phyloP scores from a whole-genome alignment of 2,113 vertebrate genomes.

The Callorhinus ursinus region DNA sequence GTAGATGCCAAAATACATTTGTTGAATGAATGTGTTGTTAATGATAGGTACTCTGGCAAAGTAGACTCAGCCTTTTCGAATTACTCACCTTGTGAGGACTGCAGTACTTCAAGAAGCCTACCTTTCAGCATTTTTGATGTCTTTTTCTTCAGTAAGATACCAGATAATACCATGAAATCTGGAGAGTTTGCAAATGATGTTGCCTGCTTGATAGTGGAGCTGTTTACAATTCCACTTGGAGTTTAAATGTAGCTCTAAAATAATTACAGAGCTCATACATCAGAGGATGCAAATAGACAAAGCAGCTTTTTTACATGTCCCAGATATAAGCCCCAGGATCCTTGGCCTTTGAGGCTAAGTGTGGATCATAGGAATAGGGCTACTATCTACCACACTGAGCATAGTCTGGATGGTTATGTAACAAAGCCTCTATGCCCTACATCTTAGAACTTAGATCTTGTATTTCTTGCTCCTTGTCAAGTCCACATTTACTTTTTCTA shows the following conservation, averaged over 20 bases:
- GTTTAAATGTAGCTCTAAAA: background rate
- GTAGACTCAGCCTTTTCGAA: background rate
- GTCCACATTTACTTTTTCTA: background rate
- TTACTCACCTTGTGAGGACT: background rate
- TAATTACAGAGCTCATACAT: background rate
- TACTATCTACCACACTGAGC: too few species aligned
- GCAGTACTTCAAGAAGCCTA: background rate
- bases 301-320: background rate
- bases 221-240: background rate
- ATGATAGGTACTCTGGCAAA: background rate
- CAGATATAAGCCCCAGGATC: background rate
- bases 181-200: background rate
- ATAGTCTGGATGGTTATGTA: accelerated
- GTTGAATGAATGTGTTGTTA: background rate
- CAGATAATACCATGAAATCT: background rate
- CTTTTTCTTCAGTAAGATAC: background rate
- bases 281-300: background rate
- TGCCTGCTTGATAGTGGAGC: background rate
- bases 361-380: background rate
- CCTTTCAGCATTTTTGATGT: background rate
- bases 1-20: background rate
- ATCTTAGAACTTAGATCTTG: background rate
- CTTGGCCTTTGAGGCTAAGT: background rate
- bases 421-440: background rate
- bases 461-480: background rate